phyloP scores from a whole-genome alignment of 92 coral and sea anemone species.

The Epizoanthus stellaris region DNA sequence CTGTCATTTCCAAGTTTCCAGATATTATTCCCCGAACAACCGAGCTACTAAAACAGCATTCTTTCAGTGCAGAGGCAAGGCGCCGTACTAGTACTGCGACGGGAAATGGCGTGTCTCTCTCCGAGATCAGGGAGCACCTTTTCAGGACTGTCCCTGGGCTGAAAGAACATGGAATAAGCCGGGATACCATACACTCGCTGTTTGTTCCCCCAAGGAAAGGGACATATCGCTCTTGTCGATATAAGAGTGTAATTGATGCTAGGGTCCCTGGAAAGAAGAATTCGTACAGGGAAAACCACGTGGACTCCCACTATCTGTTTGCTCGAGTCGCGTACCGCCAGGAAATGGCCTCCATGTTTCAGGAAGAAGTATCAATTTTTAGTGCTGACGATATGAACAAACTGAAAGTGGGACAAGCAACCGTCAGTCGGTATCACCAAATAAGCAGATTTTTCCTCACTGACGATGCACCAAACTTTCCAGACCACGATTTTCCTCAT shows the following conservation, averaged over 20 bases:
- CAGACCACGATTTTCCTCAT: too few relatives aligned
- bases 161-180: slow-evolving; percentile 38
- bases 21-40: slow-evolving; percentile 41
- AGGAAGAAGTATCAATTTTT: too few relatives aligned
- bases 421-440: too few relatives aligned
- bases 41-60: slow-evolving; percentile 36
- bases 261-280: slow-evolving; percentile 16
- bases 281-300: slow-evolving; percentile 24
- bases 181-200: slow-evolving; percentile 40
- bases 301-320: slow-evolving; percentile 13
- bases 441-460: too few relatives aligned
- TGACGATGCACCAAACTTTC: too few relatives aligned
- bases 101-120: slow-evolving; percentile 32
- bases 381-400: too few relatives aligned
- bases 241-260: slow-evolving; percentile 47
- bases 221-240: slow-evolving; percentile 22
- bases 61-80: slow-evolving; percentile 38
- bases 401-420: too few relatives aligned
- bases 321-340: not conserved
- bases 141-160: slow-evolving; percentile 11
- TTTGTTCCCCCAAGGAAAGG: slow-evolving; percentile 38
- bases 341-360: not conserved
- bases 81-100: slow-evolving; percentile 39
- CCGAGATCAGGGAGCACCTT: slow-evolving; percentile 35
- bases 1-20: slow-evolving; percentile 37